These are phyloP conservation scores for Drosophila aldrichi DNA, from an alignment of 2,888 invertebrate species.

Conservation along the genomic window DNA sequence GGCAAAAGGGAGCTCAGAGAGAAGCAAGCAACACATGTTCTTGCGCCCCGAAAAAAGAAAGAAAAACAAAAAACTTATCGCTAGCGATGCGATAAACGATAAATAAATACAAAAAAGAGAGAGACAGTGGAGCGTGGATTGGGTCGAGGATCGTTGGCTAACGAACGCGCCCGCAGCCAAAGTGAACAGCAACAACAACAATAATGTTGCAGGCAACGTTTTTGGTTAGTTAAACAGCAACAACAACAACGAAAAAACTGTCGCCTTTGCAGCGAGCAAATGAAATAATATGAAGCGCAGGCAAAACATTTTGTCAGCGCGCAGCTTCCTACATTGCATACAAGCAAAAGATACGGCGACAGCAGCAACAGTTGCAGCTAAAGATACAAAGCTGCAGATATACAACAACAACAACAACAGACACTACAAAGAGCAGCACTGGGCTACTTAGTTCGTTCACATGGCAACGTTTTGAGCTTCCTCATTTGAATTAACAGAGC, in stretches of 20 bases:
- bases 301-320: slow-evolving; percentile 64
- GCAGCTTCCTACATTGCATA: slow-evolving; percentile 56
- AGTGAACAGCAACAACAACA: slow-evolving; percentile 22
- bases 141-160: slow-evolving; percentile 24
- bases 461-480: slow-evolving; percentile 46
- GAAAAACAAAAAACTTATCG: slow-evolving; percentile 74
- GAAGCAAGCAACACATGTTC: slow-evolving; percentile 80
- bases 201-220: slow-evolving; percentile 63
- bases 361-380: slow-evolving; percentile 31
- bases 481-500: slow-evolving; percentile 50
- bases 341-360: background rate
- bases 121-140: slow-evolving; percentile 6
- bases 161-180: slow-evolving; percentile 39
- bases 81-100: slow-evolving; percentile 80
- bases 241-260: slow-evolving; percentile 46
- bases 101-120: slow-evolving; percentile 75
- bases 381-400: slow-evolving; percentile 15
- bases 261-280: slow-evolving; percentile 47
- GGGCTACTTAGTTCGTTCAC: slow-evolving; percentile 2
- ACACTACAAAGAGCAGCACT: background rate
- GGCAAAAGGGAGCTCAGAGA: background rate
- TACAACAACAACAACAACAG: background rate
- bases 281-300: slow-evolving; percentile 62
- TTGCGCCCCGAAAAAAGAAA: slow-evolving; percentile 81
- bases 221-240: slow-evolving; percentile 66